Conservation (phyloP, 2,797 vertebrate species). For the Botia kubotai region DNA sequence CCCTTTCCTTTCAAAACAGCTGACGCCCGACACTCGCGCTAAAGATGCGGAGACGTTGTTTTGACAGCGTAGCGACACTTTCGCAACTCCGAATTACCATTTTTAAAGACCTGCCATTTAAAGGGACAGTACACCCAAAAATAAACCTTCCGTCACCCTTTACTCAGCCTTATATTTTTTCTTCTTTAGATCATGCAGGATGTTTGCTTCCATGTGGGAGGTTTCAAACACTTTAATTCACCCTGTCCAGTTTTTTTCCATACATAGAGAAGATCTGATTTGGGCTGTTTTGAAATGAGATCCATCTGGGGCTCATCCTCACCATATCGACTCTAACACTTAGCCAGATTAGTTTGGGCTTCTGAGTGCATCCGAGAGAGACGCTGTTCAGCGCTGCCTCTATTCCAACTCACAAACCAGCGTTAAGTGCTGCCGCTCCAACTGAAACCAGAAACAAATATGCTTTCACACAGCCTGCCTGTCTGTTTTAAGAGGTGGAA, state of each 20-base stretch:
- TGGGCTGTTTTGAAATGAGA: slow-evolving; percentile 46
- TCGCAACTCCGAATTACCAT: background rate
- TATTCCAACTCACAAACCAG: slow-evolving; percentile 33
- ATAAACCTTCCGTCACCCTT: too few species aligned
- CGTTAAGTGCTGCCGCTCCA: slow-evolving; percentile 51
- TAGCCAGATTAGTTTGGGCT: slow-evolving; percentile 45
- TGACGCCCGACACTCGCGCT: background rate
- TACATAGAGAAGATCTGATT: slow-evolving; percentile 52
- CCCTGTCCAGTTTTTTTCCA: slow-evolving; percentile 16
- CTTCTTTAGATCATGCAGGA: background rate
- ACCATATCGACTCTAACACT: slow-evolving; percentile 44
- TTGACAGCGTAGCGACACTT: background rate
- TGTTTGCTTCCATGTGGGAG: background rate
- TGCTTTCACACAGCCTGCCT: slow-evolving; percentile 34
- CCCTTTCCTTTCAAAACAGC: background rate
- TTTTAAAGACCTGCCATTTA: slow-evolving; percentile 20
- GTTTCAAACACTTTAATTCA: slow-evolving; percentile 3
- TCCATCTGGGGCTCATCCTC: slow-evolving; percentile 28
- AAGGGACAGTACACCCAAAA: background rate
- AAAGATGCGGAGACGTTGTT: slow-evolving; percentile 15
- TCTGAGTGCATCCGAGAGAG: slow-evolving; percentile 36
- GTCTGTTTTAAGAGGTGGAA: slow-evolving; percentile 29
- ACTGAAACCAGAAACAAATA: slow-evolving; percentile 50
- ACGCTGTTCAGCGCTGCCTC: background rate
- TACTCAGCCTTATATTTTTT: too few species aligned